Evolutionary conservation across 53 echinoderm and acorn worm species (phyloP), one percentile per base, ranked within the genome.

Genomic region (Henricia sp.): DNA sequence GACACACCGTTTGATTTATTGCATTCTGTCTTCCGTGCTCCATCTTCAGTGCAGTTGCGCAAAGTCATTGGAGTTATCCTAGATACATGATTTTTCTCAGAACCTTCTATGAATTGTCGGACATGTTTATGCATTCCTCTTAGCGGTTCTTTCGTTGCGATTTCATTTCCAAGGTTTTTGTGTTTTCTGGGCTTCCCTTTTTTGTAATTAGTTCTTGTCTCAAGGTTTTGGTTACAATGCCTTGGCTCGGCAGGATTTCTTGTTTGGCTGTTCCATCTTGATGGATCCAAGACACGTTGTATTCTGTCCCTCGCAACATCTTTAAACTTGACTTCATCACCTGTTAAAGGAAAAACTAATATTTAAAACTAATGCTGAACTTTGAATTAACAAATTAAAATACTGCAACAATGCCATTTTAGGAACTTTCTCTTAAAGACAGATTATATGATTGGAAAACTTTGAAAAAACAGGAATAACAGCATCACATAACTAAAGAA

Each of bases 291-390:
- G 27, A 77, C 43, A 1, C 39, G 23, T 27, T 59, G 59, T 46
- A 69, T 67, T 77, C 66, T 87, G 21, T 52, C 52, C 27, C 77
- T 72, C 0, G 90, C 93, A 37, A 36, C 36, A 37, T 88, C 70
- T 58, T 91, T 91, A 38, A 93, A 93, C 16, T 88, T 67, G 12
- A 60, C 58, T 35, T 84, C 56, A 56, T 88, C 88, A 68, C 88
- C 93, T 93, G 51, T 28, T 41, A 62, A 30, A 44, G 3, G 39
- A 53, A 83, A 80, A 51, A 28, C 1, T 67, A 76, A 39, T n/a
- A n/a, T n/a, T n/a, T n/a, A n/a, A n/a, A n/a, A n/a, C n/a, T n/a
- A n/a, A n/a, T n/a, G n/a, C n/a, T n/a, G n/a, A n/a, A n/a, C n/a
- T n/a, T n/a, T n/a, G n/a, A n/a, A n/a, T n/a, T n/a, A n/a, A n/a